Conservation (phyloP, 2,113 vertebrate species). For the Candoia aspera region DNA sequence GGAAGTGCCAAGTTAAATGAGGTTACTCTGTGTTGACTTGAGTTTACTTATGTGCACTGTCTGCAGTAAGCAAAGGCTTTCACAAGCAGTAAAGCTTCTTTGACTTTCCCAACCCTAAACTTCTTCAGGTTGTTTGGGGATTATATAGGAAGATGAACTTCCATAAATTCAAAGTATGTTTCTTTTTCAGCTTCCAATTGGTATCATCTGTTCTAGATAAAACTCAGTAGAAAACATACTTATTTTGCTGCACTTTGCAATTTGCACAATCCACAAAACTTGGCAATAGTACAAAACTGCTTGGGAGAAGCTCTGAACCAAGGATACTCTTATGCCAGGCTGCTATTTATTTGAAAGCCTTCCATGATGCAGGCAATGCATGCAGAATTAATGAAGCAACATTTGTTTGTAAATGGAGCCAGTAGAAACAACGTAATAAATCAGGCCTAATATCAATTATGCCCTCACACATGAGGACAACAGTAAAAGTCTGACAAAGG, state of each 20-base stretch:
- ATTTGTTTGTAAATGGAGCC: neutral
- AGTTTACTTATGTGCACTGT: neutral
- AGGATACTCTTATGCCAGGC: neutral
- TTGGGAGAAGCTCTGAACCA: neutral
- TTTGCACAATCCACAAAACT: neutral
- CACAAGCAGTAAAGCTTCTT: neutral
- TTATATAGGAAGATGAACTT: neutral
- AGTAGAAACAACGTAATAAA: neutral
- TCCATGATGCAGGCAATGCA: neutral
- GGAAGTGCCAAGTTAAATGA: neutral
- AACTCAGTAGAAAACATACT: neutral
- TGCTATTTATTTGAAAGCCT: neutral
- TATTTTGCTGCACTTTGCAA: neutral
- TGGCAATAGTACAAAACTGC: neutral
- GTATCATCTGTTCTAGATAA: slow-evolving; percentile 1
- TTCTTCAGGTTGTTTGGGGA: neutral
- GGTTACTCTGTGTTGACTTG: neutral
- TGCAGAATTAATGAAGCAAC: neutral
- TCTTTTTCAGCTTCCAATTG: neutral
- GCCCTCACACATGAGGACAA: neutral
- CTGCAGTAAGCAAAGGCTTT: neutral
- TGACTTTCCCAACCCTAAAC: neutral
- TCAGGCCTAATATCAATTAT: neutral
- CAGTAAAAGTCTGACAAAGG: neutral
- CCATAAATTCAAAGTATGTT: neutral